Evolutionary conservation across 2,888 invertebrate species (phyloP).

Genomic region (Oithona nana): DNA sequence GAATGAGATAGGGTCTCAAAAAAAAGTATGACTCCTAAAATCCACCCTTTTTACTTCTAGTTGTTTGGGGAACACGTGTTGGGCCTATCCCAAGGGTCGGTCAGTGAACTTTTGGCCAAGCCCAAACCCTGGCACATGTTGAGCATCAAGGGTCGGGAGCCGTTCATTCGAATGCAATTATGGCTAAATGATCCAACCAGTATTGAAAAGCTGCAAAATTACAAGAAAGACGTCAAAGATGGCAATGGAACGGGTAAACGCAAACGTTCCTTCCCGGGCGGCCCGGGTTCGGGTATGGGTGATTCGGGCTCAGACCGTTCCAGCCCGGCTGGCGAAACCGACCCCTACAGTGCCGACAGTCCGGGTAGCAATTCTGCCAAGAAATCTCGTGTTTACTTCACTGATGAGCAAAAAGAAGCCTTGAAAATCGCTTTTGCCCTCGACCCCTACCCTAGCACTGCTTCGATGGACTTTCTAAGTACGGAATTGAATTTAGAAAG

Average conservation of each 20-base stretch:
- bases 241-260: conserved; percentile 57
- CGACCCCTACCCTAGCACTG: conserved; percentile 91
- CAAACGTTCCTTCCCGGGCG: conserved; percentile 27
- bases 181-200: conserved; percentile 93
- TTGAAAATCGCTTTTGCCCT: conserved; percentile 77
- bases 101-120: conserved; percentile 87
- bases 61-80: conserved; percentile 95
- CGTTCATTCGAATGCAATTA: conserved; percentile 85
- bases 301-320: conserved; percentile 56
- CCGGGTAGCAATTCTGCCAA: conserved; percentile 50
- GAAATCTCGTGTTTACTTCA: conserved; percentile 86
- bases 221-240: conserved; percentile 53
- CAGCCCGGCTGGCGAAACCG: conserved; percentile 69
- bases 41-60: no score
- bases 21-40: no score
- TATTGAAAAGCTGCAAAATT: conserved; percentile 50
- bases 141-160: conserved; percentile 90
- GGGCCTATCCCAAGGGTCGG: conserved; percentile 87
- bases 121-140: conserved; percentile 99
- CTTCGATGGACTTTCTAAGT: conserved; percentile 86
- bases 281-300: neutral
- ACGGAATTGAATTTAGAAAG: conserved; percentile 73
- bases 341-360: conserved; percentile 48
- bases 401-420: conserved; percentile 95
- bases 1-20: no score